Evolutionary conservation across 2,888 invertebrate genomes (phyloP).

Genomic region (Cheilosia impressa): DNA sequence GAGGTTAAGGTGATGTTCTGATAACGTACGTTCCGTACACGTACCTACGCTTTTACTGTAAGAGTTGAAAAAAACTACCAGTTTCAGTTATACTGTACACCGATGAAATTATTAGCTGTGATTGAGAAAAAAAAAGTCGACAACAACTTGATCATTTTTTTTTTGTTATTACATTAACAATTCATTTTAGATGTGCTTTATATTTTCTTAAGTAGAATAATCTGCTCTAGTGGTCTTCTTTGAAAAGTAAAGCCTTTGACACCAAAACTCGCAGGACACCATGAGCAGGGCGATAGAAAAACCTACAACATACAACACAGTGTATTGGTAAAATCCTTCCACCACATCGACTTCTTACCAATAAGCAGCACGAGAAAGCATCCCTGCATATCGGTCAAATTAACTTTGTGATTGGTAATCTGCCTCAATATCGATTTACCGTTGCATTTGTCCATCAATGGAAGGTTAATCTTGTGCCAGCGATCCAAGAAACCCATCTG

Average conservation of each 20-base stretch:
- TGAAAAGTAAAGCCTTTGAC: slow-evolving; percentile 75
- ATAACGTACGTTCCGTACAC: no score
- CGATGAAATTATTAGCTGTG: no score
- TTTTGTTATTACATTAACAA: background rate
- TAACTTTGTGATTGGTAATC: slow-evolving; percentile 94
- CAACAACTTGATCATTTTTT: background rate
- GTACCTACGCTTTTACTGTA: no score
- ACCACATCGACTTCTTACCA: slow-evolving; percentile 84
- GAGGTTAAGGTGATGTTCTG: no score
- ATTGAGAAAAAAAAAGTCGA: no score
- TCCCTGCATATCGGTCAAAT: slow-evolving; percentile 95
- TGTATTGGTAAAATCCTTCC: background rate
- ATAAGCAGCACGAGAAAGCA: slow-evolving; percentile 93
- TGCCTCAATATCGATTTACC: slow-evolving; percentile 86
- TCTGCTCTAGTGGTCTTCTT: slow-evolving; percentile 37
- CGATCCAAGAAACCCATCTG: slow-evolving; percentile 93
- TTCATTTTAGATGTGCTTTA: no score
- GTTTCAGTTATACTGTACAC: no score
- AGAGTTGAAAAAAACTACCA: no score
- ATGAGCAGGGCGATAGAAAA: slow-evolving; percentile 77
- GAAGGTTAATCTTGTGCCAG: slow-evolving; percentile 91
- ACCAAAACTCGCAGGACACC: slow-evolving; percentile 79
- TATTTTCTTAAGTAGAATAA: slow-evolving; percentile 76
- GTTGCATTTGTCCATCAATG: slow-evolving; percentile 92
- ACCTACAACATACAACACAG: slow-evolving; percentile 69